A percentile compares a stretch with the other conserved stretches of the same genome.
phyloP scores from a whole-genome alignment of 1,140 invertebrate genomes.

The Diabrotica virgifera region DNA sequence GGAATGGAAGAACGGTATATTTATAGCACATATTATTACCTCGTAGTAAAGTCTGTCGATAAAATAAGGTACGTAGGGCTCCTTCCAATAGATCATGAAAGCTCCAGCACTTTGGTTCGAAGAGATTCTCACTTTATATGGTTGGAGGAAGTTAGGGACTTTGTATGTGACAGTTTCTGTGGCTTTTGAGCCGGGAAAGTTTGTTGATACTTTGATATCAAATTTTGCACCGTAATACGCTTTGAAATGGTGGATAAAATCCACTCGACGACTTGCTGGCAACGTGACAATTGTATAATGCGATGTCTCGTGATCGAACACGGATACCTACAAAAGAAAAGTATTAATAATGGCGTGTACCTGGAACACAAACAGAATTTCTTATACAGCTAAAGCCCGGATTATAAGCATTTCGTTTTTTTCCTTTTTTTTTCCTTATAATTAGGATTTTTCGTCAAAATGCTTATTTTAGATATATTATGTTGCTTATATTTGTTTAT shows the following conservation, averaged over 20 bases:
- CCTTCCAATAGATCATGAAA: slow-evolving; percentile 39
- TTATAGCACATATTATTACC: slow-evolving; percentile 13
- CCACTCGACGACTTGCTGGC: slow-evolving; percentile 18
- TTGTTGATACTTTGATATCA: slow-evolving; percentile 35
- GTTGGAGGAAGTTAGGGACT: slow-evolving; percentile 36
- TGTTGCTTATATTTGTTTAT: too few species aligned
- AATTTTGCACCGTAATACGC: slow-evolving; percentile 29
- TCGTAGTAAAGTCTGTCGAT: slow-evolving; percentile 37
- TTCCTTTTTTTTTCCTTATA: too few species aligned
- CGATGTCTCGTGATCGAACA: slow-evolving; percentile 12
- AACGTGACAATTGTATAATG: slow-evolving; percentile 23
- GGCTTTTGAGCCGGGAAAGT: slow-evolving; percentile 29
- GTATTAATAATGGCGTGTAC: background rate
- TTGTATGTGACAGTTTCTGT: slow-evolving; percentile 27
- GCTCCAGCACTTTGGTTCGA: slow-evolving; percentile 29
- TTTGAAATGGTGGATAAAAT: slow-evolving; percentile 23
- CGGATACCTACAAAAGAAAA: slow-evolving; percentile 23
- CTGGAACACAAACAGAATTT: too few species aligned
- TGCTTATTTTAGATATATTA: too few species aligned
- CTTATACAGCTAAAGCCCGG: too few species aligned
- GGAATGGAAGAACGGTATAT: background rate
- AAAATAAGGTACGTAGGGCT: slow-evolving; percentile 33
- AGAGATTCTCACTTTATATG: slow-evolving; percentile 34
- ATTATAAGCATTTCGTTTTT: too few species aligned
- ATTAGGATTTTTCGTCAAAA: too few species aligned